Conservation (phyloP, 1,140 invertebrate species). For the Aphelenchoides besseyi region DNA sequence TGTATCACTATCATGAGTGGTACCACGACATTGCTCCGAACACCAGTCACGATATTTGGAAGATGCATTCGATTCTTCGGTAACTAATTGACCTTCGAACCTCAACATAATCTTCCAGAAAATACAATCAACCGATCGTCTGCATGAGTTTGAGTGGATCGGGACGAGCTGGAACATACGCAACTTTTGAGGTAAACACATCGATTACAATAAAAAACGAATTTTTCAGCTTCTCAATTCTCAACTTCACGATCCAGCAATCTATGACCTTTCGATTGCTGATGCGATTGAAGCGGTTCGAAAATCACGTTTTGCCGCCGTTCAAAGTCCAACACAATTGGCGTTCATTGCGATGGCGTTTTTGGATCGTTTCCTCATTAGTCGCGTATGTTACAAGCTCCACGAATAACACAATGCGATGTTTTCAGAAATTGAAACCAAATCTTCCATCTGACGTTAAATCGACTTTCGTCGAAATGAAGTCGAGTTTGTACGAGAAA, state of each 20-base stretch:
- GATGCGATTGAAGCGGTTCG: background rate
- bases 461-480: too few species aligned
- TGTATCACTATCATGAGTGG: background rate
- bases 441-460: too few species aligned
- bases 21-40: background rate
- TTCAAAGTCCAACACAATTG: background rate
- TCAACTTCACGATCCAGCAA: background rate
- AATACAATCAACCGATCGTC: background rate
- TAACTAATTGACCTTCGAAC: background rate
- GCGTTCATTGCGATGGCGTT: background rate
- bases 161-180: background rate
- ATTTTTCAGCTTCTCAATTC: background rate
- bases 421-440: too few species aligned
- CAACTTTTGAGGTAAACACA: background rate
- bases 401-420: too few species aligned
- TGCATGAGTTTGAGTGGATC: background rate
- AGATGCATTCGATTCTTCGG: background rate
- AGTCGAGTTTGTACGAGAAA: too few species aligned
- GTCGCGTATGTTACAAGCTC: background rate
- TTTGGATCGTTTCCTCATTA: background rate
- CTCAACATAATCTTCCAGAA: background rate
- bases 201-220: too few species aligned
- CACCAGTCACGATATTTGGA: background rate
- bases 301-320: background rate
- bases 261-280: background rate